phyloP scores from a whole-genome alignment of 2,113 vertebrate genomes.

The Eira barbara region DNA sequence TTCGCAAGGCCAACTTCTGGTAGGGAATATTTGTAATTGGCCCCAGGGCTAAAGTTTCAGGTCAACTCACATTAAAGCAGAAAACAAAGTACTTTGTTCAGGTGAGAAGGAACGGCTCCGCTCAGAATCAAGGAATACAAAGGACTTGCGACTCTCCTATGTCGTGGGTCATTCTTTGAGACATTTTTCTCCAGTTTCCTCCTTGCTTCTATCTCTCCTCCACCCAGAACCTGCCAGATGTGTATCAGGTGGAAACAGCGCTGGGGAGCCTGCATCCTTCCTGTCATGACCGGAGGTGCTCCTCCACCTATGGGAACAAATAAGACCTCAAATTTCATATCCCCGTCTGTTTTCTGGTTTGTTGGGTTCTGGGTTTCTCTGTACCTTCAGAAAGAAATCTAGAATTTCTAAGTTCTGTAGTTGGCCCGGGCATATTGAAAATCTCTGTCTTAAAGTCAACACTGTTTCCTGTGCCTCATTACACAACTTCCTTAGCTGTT shows the following conservation, averaged over 20 bases:
- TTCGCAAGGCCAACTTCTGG: slow-evolving; percentile 61
- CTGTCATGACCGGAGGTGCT: neutral
- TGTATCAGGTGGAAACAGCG: neutral
- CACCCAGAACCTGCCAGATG: neutral
- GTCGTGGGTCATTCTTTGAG: neutral
- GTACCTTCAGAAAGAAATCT: neutral
- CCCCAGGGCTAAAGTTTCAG: slow-evolving; percentile 41
- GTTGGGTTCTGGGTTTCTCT: neutral
- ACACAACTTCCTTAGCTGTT: slow-evolving; percentile 58
- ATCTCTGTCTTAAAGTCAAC: slow-evolving; percentile 4
- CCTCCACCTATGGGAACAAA: neutral
- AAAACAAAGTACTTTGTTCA: slow-evolving; percentile 37
- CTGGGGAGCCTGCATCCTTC: neutral
- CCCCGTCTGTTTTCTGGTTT: neutral
- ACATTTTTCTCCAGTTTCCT: neutral
- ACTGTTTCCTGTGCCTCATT: slow-evolving; percentile 39
- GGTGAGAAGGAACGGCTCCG: neutral
- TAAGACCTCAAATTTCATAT: neutral
- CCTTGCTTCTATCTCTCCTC: neutral
- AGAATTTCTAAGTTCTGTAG: slow-evolving; percentile 10
- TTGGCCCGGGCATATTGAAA: slow-evolving; percentile 21
- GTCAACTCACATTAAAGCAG: neutral
- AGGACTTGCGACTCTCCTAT: neutral
- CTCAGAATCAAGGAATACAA: neutral
- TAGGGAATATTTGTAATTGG: slow-evolving; percentile 41